phyloP scores from a whole-genome alignment of 2,113 vertebrate species.

The human (Homo sapiens) region DNA sequence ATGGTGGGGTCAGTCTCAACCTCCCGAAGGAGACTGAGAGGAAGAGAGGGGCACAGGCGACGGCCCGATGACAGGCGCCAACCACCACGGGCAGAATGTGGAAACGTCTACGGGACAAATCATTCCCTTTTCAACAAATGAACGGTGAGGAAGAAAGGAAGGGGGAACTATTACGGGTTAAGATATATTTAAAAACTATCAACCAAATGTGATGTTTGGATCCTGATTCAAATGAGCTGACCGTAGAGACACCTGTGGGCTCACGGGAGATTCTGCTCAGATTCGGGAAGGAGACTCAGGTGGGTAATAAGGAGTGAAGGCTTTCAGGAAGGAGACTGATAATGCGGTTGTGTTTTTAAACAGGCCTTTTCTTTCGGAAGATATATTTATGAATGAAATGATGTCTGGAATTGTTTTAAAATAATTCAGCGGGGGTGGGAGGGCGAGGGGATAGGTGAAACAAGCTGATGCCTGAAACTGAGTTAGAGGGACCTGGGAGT shows the following conservation, averaged over 20 bases:
- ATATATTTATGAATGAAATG: not conserved
- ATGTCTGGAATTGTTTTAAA: not conserved
- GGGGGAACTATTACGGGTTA: not conserved
- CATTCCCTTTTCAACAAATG: too few species aligned
- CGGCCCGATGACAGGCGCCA: too few species aligned
- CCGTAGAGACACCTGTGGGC: not conserved
- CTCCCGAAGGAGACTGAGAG: not conserved
- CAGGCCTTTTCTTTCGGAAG: not conserved
- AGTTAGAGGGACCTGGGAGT: not conserved
- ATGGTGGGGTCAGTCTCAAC: not conserved
- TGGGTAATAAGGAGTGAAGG: rapidly evolving
- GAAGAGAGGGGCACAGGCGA: too few species aligned
- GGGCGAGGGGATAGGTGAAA: too few species aligned
- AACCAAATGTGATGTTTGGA: not conserved
- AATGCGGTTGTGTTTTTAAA: rapidly evolving
- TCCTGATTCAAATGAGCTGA: not conserved
- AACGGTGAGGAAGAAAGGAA: not conserved
- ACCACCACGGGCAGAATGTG: not conserved
- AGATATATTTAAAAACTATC: not conserved
- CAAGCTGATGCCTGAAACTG: not conserved
- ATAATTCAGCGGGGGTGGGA: too few species aligned
- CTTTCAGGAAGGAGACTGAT: rapidly evolving
- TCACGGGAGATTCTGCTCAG: not conserved
- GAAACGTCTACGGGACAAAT: not conserved
- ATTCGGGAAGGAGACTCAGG: too few species aligned